Conservation (phyloP, 2,888 invertebrate genomes). For the Drosophila pullipes region DNA sequence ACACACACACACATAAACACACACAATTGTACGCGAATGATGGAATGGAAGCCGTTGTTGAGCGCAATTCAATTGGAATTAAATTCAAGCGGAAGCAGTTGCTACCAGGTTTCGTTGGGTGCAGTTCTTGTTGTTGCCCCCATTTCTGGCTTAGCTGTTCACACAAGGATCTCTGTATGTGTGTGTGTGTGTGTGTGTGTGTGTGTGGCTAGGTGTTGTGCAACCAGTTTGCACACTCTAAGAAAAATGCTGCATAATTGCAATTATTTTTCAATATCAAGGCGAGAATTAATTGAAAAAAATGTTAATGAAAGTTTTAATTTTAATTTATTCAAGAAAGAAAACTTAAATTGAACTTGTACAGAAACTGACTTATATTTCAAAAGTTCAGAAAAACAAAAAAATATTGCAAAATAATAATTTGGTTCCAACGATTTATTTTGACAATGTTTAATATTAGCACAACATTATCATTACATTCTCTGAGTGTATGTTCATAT, state of each 20-base stretch:
- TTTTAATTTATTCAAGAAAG: background rate
- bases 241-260: background rate
- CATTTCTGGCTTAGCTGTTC: constrained; percentile 28
- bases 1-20: background rate
- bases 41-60: constrained; percentile 43
- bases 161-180: background rate
- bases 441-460: background rate
- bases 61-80: constrained; percentile 70
- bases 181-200: constrained; percentile 1
- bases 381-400: background rate
- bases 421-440: background rate
- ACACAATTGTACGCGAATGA: constrained; percentile 24
- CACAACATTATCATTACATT: background rate
- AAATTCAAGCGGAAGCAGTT: constrained; percentile 52
- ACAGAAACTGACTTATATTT: background rate
- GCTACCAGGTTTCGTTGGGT: constrained; percentile 24
- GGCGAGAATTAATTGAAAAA: background rate
- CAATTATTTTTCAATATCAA: background rate
- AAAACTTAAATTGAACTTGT: background rate
- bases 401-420: background rate
- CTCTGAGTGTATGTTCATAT: background rate
- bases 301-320: background rate
- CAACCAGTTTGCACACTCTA: constrained; percentile 28
- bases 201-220: constrained; percentile 15
- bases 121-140: constrained; percentile 42